These are phyloP conservation scores for Pristionchus exspectatus DNA, from an alignment of 2,888 invertebrate species.

Conservation along the genomic window DNA sequence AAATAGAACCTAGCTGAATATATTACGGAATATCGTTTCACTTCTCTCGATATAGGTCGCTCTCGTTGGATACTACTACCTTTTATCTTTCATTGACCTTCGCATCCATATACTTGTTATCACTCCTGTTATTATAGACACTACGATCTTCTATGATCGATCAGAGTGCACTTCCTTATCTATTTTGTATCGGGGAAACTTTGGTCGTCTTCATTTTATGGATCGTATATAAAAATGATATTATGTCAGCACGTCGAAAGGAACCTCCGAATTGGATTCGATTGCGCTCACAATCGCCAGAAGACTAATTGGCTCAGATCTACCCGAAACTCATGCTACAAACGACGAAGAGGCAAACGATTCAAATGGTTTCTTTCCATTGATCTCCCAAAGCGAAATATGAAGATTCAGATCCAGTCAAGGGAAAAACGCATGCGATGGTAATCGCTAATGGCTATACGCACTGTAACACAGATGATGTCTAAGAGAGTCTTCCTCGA, in stretches of 20 bases:
- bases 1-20: not conserved
- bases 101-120: not conserved
- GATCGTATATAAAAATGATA: not conserved
- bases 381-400: not conserved
- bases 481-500: not conserved
- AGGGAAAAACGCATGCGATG: conserved; percentile 56
- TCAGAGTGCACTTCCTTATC: conserved; percentile 4
- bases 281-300: conserved; percentile 74
- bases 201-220: not conserved
- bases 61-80: not conserved
- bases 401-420: not conserved
- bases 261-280: conserved; percentile 74
- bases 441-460: conserved; percentile 57
- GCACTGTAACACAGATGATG: not conserved
- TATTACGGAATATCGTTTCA: not conserved
- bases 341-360: not conserved
- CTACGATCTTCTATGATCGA: conserved; percentile 9
- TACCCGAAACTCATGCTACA: not conserved
- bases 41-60: too few species aligned
- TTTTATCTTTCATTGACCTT: not conserved
- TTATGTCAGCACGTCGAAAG: conserved; percentile 6
- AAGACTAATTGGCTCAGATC: conserved; percentile 56
- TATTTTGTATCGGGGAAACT: not conserved
- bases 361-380: not conserved
- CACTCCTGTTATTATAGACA: not conserved